phyloP scores from a whole-genome alignment of 2,797 vertebrate genomes.

The Nothura maculosa region DNA sequence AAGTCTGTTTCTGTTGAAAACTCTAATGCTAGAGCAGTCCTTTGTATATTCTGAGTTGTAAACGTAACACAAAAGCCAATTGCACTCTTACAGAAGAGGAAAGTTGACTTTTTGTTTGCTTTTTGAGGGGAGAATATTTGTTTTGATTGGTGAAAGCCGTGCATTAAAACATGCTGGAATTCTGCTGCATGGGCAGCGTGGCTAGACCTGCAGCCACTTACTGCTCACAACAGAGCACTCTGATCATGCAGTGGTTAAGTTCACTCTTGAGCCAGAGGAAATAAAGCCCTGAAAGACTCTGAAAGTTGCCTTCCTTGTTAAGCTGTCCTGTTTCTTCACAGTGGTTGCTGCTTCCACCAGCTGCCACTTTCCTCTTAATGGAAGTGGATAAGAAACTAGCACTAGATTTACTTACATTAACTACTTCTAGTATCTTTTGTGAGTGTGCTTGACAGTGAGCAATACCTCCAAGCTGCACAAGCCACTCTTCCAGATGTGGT shows the following conservation, averaged over 20 bases:
- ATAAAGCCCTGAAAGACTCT: not conserved
- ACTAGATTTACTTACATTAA: not conserved
- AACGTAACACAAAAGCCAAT: not conserved
- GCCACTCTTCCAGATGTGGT: not conserved
- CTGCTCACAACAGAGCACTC: not conserved
- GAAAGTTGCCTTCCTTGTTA: not conserved
- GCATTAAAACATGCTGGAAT: not conserved
- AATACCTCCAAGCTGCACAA: not conserved
- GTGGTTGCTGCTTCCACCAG: conserved; percentile 17
- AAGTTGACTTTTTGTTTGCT: not conserved
- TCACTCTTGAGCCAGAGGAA: conserved; percentile 19
- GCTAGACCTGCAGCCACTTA: not conserved
- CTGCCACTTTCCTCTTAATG: not conserved
- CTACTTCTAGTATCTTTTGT: not conserved
- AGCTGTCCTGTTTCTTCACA: not conserved
- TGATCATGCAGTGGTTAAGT: not conserved
- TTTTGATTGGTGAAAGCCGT: not conserved
- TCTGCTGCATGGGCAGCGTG: not conserved
- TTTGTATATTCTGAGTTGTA: not conserved
- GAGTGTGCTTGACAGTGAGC: not conserved
- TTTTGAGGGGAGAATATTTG: not conserved
- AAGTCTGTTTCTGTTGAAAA: not conserved
- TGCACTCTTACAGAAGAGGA: not conserved
- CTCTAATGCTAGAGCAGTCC: not conserved
- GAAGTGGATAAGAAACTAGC: not conserved